Conservation (phyloP, 2,113 vertebrate genomes). For the Apus apus region DNA sequence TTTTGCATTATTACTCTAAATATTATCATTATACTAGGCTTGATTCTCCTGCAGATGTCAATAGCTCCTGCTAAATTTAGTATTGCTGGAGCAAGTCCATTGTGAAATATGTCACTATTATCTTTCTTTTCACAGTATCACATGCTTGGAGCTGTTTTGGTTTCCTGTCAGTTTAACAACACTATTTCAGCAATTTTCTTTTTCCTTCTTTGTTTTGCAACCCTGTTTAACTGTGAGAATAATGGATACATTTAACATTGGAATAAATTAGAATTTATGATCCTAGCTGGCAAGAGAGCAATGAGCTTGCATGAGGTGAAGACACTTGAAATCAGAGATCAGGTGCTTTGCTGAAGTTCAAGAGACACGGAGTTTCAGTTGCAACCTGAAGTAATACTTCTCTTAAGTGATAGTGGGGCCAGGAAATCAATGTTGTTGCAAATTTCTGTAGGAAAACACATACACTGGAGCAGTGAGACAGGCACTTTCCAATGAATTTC, state of each 20-base stretch:
- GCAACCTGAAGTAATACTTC: not conserved
- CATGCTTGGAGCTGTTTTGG: constrained; percentile 14
- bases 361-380: not conserved
- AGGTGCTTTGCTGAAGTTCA: not conserved
- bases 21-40: not conserved
- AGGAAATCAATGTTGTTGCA: not conserved
- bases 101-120: not conserved
- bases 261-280: constrained; percentile 30
- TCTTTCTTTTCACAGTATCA: not conserved
- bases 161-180: constrained; percentile 13
- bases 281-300: not conserved
- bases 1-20: constrained; percentile 6
- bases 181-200: constrained; percentile 3
- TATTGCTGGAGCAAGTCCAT: not conserved
- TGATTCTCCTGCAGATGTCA: not conserved
- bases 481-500: not conserved
- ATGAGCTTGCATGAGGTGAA: not conserved
- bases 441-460: not conserved
- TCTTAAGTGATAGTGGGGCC: not conserved
- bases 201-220: not conserved
- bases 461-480: not conserved
- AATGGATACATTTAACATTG: not conserved
- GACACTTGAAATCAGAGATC: not conserved
- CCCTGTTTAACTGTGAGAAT: not conserved
- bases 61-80: constrained; percentile 6